A percentile compares a stretch with the other conserved stretches of the same genome.
Evolutionary conservation across 2,113 vertebrate genomes (phyloP).

Genomic region (Conger conger): DNA sequence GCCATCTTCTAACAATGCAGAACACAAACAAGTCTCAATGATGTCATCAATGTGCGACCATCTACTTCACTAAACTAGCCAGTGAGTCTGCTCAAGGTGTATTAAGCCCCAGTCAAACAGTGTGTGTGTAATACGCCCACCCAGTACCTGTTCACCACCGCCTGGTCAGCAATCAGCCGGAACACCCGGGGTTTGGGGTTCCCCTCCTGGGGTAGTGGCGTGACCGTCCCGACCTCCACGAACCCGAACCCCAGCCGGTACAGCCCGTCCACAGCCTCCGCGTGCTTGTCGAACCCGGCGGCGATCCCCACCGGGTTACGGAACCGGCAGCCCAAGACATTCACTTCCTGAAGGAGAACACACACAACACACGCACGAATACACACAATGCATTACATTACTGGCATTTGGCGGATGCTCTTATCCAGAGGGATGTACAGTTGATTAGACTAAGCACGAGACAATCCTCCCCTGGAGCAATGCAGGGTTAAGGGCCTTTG

Average conservation of each 20-base stretch:
- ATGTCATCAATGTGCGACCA: too few relatives aligned
- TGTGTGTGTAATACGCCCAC: not conserved
- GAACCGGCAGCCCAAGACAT: slow-evolving; percentile 79
- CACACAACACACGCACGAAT: not conserved
- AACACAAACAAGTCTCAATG: too few relatives aligned
- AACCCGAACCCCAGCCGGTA: slow-evolving; percentile 92
- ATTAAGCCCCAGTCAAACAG: too few relatives aligned
- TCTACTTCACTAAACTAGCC: too few relatives aligned
- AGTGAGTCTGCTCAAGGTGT: too few relatives aligned
- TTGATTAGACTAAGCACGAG: too few relatives aligned
- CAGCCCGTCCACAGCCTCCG: slow-evolving; percentile 88
- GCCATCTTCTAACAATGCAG: too few relatives aligned
- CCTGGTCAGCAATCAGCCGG: slow-evolving; percentile 78
- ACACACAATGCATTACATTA: too few relatives aligned
- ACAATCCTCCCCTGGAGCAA: too few relatives aligned
- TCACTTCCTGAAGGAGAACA: slow-evolving; percentile 73
- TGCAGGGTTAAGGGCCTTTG: too few relatives aligned
- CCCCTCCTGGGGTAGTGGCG: slow-evolving; percentile 82
- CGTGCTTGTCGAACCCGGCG: slow-evolving; percentile 93
- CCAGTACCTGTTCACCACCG: slow-evolving; percentile 87
- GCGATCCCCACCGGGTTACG: slow-evolving; percentile 89
- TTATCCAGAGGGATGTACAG: too few relatives aligned
- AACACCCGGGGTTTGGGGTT: slow-evolving; percentile 80
- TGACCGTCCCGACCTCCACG: slow-evolving; percentile 92
- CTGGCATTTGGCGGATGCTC: too few relatives aligned